Percentiles rank a stretch among this genome's conserved stretches.
Evolutionary conservation across 2,888 invertebrate genomes (phyloP).

Genomic region (Mythimna loreyi): DNA sequence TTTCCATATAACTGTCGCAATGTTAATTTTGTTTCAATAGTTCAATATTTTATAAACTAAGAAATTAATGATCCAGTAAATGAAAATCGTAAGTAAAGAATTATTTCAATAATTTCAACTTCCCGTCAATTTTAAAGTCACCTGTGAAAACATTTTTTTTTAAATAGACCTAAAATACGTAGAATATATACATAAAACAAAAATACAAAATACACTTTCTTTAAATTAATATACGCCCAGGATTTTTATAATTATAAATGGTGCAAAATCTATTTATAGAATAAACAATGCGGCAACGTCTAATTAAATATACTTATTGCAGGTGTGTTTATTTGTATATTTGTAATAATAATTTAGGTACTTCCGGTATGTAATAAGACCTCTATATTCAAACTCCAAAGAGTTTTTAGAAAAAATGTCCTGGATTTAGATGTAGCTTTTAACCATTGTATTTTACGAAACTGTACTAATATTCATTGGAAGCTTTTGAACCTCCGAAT

Average conservation of each 20-base stretch:
- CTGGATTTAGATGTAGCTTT: not conserved
- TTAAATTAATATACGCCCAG: not conserved
- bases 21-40: not conserved
- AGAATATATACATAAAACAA: no score
- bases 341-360: not conserved
- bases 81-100: not conserved
- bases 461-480: conserved; percentile 37
- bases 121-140: not conserved
- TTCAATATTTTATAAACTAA: not conserved
- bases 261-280: not conserved
- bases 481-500: not conserved
- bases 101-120: not conserved
- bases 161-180: no score
- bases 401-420: not conserved
- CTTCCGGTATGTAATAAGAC: not conserved
- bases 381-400: not conserved
- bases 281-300: not conserved
- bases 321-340: not conserved
- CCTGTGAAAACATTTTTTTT: not conserved
- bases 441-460: not conserved
- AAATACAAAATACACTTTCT: not conserved
- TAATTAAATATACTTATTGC: not conserved
- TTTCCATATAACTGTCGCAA: not conserved
- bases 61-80: not conserved
- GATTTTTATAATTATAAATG: not conserved